Percentiles rank a stretch among this genome's conserved stretches.
Evolutionary conservation across 2,888 invertebrate genomes (phyloP).

Genomic region (Didymodactylos carnosus): DNA sequence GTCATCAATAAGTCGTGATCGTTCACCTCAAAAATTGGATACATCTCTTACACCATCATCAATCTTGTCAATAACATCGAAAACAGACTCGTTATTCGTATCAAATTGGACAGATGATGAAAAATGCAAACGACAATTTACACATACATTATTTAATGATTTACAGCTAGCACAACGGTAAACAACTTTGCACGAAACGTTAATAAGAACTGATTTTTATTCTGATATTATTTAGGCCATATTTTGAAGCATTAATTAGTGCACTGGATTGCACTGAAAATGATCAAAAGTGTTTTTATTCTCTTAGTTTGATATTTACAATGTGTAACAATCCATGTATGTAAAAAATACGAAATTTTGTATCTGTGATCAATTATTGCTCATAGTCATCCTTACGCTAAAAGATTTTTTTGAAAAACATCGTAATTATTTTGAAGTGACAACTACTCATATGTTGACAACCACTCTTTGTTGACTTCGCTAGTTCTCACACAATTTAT

Average conservation of each 20-base stretch:
- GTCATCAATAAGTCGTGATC: too few species aligned
- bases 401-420: too few species aligned
- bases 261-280: conserved; percentile 71
- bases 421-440: too few species aligned
- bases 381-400: too few species aligned
- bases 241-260: conserved; percentile 66
- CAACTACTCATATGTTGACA: too few species aligned
- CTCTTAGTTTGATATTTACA: conserved; percentile 75
- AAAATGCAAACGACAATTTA: background rate
- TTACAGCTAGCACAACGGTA: background rate
- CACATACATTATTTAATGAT: background rate
- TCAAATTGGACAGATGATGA: background rate
- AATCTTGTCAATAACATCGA: too few species aligned
- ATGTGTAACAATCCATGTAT: conserved; percentile 81
- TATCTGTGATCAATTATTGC: too few species aligned
- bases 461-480: too few species aligned
- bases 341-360: too few species aligned
- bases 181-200: too few species aligned
- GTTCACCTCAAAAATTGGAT: too few species aligned
- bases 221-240: conserved; percentile 45
- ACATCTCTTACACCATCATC: background rate
- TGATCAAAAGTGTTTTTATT: conserved; percentile 76
- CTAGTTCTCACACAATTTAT: conserved; percentile 19
- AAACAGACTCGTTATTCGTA: background rate
- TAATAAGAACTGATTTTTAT: too few species aligned